Base-by-base conservation (phyloP, 2,113 vertebrate species). In the Leuciscus idus region DNA sequence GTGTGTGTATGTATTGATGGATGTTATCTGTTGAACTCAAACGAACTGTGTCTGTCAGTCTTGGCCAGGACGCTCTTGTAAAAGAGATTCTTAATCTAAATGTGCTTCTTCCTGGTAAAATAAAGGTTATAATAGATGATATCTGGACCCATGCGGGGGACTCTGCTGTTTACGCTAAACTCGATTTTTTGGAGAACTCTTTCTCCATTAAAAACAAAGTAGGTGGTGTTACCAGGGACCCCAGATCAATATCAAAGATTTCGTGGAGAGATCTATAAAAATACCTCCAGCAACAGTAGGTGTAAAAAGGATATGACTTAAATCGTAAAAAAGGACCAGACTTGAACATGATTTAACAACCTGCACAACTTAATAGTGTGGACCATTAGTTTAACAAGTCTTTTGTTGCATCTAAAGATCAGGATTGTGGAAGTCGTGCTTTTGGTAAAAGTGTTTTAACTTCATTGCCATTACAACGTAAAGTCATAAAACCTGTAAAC, bases 111-210 rank as follows among this genome's bases (percentile, higher is more conserved):
- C 52, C 52, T 19, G 52, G 17, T 19, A 55, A 1, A 6, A 43
- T 43, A 43, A 43, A 43, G 39, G 39, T 43, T 8, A 43, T 43
- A 43, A 43, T 43, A 70, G 85, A 88, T 88, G 80, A 66, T 73
- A 55, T 30, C 19, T 87, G 83, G 48, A 92, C 61, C 85, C 80
- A 90, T 86, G 86, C 86, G 62, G 79, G 86, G 73, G 84, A 87
- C 57, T 59, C 55, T 36, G 4, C 64, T 33, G 74, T 39, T n/a
- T 59, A 72, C 73, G 88, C 87, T 91, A 85, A 91, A 90, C 86
- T 86, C 84, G 84, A 86, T 91, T 90, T 90, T 89, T 87, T 89
- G 78, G 85, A 84, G 85, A 84, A 85, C 80, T 74, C 75, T 39
- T 78, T 70, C 73, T 90, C 87, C 75, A 87, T 89, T 89, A 89